Evolutionary conservation across 2,113 vertebrate species (phyloP).

Genomic region (Prinia subflava): DNA sequence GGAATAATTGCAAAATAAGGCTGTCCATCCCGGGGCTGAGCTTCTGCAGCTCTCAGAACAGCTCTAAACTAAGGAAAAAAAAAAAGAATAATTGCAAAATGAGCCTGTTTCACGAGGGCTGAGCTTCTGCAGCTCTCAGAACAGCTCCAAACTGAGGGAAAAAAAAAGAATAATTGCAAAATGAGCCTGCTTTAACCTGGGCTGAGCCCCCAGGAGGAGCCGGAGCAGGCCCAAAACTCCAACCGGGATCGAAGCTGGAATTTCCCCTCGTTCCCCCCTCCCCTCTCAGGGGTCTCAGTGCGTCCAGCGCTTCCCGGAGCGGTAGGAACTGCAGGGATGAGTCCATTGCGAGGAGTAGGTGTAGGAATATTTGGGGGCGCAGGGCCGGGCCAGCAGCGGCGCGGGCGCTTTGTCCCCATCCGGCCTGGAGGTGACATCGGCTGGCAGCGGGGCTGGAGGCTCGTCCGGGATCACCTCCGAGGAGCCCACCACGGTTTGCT

Average conservation of each 20-base stretch:
- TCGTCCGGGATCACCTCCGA: neutral
- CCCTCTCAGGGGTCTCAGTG: neutral
- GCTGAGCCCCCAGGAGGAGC: neutral
- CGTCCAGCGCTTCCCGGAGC: neutral
- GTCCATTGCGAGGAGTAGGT: constrained; percentile 57
- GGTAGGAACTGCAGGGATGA: constrained; percentile 32
- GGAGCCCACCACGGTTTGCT: constrained; percentile 38
- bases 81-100: too few relatives aligned
- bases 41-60: neutral
- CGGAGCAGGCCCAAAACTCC: too few relatives aligned
- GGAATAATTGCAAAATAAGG: too few relatives aligned
- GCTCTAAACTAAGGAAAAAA: too few relatives aligned
- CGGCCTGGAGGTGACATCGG: neutral
- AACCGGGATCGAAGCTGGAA: too few relatives aligned
- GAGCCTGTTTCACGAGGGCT: too few relatives aligned
- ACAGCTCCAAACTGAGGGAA: too few relatives aligned
- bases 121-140: too few relatives aligned
- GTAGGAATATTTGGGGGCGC: constrained; percentile 36
- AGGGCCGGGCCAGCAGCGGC: neutral
- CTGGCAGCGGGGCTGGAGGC: neutral
- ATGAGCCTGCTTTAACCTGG: too few relatives aligned
- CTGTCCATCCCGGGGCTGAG: neutral
- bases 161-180: too few relatives aligned
- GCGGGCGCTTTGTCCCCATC: neutral
- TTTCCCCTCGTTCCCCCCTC: too few relatives aligned